phyloP scores from a whole-genome alignment of 2,888 invertebrate species.

The Megamerina dolium region DNA sequence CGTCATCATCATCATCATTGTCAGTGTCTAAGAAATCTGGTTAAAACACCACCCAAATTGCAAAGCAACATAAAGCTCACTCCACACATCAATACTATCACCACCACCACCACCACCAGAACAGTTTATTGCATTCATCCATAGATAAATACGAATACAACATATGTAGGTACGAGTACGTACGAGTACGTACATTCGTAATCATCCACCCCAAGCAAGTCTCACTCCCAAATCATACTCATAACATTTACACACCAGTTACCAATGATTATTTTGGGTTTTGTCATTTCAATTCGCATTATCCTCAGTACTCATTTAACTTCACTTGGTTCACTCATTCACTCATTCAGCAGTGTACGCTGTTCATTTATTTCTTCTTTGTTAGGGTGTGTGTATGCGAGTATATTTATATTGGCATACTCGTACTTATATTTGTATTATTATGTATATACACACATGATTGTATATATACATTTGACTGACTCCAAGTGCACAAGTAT shows the following conservation, averaged over 20 bases:
- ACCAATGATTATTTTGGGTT: conserved; percentile 41
- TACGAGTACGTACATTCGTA: no score
- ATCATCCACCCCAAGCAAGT: background rate
- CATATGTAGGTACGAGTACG: no score
- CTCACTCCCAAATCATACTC: background rate
- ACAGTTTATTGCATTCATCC: no score
- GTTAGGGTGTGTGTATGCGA: background rate
- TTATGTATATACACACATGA: background rate
- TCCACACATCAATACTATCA: background rate
- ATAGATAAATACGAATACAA: no score
- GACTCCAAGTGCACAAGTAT: no score
- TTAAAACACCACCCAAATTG: no score
- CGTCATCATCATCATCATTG: no score
- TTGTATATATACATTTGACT: conserved; percentile 5
- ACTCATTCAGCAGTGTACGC: no score
- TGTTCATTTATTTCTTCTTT: no score
- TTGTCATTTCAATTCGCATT: conserved; percentile 44
- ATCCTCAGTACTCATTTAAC: conserved; percentile 41
- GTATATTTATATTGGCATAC: conserved; percentile 6
- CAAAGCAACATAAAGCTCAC: background rate
- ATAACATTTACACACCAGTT: conserved; percentile 15
- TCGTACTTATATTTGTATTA: no score
- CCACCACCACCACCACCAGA: background rate
- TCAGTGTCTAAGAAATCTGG: no score
- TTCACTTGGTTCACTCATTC: no score